These are phyloP conservation scores for Spialia ferax DNA, from an alignment of 2,888 invertebrate genomes.

Conservation along the genomic window DNA sequence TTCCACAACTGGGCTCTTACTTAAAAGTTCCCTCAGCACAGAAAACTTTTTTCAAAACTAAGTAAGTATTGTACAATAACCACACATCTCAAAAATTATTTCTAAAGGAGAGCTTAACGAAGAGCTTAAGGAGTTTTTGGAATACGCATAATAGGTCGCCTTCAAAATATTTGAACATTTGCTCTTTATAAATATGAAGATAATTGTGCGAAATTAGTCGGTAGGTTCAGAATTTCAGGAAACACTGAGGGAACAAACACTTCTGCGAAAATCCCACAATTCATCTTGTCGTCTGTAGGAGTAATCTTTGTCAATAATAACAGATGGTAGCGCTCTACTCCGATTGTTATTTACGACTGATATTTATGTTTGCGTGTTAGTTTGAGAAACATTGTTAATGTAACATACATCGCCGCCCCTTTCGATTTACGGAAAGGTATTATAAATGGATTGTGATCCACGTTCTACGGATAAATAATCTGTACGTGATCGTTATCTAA, in stretches of 20 bases:
- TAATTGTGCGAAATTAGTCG: too few species aligned
- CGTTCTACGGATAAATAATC: slow-evolving; percentile 31
- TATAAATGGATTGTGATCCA: slow-evolving; percentile 29
- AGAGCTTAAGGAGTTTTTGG: too few species aligned
- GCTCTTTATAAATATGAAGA: too few species aligned
- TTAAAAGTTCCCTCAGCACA: too few species aligned
- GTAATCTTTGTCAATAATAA: slow-evolving; percentile 3
- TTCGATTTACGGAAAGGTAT: slow-evolving; percentile 31
- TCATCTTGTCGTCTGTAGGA: neutral
- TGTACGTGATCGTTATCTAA: slow-evolving; percentile 33
- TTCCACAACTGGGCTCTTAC: too few species aligned
- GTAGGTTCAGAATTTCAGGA: too few species aligned
- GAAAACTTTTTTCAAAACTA: too few species aligned
- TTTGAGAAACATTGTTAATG: slow-evolving; percentile 15
- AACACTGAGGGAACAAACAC: neutral
- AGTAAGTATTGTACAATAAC: too few species aligned
- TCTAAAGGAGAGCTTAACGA: too few species aligned
- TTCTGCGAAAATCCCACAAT: neutral
- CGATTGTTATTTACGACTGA: neutral
- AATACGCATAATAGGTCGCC: too few species aligned
- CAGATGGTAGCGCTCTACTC: neutral
- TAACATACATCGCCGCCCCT: slow-evolving; percentile 19
- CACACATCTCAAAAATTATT: too few species aligned
- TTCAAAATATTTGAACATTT: too few species aligned
- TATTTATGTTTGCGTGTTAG: slow-evolving; percentile 5